These are phyloP conservation scores for Caligus rogercresseyi DNA, from an alignment of 1,140 invertebrate species.

Conservation along the genomic window DNA sequence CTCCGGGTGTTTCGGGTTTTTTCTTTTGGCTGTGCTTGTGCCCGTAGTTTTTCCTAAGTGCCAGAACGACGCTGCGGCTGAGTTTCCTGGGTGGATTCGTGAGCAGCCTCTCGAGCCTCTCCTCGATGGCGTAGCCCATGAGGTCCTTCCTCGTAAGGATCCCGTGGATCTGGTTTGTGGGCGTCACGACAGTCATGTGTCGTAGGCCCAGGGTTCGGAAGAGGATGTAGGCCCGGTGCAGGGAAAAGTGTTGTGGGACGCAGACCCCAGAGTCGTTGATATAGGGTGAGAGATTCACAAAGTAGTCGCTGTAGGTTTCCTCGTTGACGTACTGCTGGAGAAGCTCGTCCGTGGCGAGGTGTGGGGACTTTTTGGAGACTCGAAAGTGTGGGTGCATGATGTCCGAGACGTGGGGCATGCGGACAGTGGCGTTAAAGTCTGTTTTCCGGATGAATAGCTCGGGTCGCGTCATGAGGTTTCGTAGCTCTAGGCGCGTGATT, in stretches of 20 bases:
- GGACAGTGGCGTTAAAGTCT: slow-evolving; percentile 18
- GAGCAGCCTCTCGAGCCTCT: slow-evolving; percentile 20
- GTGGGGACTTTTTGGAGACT: slow-evolving; percentile 16
- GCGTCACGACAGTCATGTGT: slow-evolving; percentile 24
- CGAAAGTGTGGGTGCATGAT: slow-evolving; percentile 20
- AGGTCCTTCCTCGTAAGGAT: slow-evolving; percentile 31
- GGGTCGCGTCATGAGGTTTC: slow-evolving; percentile 20
- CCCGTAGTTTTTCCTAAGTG: slow-evolving; percentile 17
- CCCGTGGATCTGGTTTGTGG: slow-evolving; percentile 24
- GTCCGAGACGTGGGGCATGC: slow-evolving; percentile 20
- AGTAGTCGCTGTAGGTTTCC: slow-evolving; percentile 16
- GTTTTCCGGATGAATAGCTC: slow-evolving; percentile 20
- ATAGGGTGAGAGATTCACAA: slow-evolving; percentile 25
- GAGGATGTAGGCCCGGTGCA: slow-evolving; percentile 25
- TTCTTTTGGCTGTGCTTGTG: slow-evolving; percentile 10
- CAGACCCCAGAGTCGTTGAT: slow-evolving; percentile 29
- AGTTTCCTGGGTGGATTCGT: slow-evolving; percentile 19
- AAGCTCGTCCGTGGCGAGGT: slow-evolving; percentile 19
- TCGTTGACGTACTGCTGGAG: slow-evolving; percentile 20
- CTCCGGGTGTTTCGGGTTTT: background rate
- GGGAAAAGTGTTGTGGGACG: slow-evolving; percentile 28
- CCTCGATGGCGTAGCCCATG: slow-evolving; percentile 23
- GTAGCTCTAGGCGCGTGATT: slow-evolving; percentile 17
- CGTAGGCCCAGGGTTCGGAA: slow-evolving; percentile 24
- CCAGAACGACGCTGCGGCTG: slow-evolving; percentile 14